Evolutionary conservation across 2,888 invertebrate species (phyloP).

Genomic region (Eupithecia subumbrata): DNA sequence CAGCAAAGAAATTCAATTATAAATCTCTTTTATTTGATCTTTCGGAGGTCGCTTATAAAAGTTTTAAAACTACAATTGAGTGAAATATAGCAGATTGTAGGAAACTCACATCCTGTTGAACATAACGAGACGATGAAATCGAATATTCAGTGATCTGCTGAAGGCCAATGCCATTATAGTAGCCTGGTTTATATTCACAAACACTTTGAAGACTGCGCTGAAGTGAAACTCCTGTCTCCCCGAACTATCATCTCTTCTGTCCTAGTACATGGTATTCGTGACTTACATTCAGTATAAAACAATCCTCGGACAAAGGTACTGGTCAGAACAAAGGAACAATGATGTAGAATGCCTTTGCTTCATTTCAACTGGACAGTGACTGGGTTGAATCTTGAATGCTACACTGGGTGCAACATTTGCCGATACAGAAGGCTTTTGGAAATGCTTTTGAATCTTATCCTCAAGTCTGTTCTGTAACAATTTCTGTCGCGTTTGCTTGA

Average conservation of each 20-base stretch:
- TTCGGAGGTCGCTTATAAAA: too few relatives aligned
- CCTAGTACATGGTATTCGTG: slow-evolving; percentile 77
- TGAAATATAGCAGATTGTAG: background rate
- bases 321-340: slow-evolving; percentile 82
- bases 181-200: background rate
- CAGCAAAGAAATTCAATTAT: background rate
- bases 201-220: background rate
- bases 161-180: background rate
- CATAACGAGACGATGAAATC: background rate
- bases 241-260: slow-evolving; percentile 15
- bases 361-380: slow-evolving; percentile 74
- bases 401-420: background rate
- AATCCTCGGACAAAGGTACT: slow-evolving; percentile 81
- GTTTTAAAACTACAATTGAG: background rate
- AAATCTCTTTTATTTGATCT: background rate
- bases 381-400: slow-evolving; percentile 45
- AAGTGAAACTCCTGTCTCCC: slow-evolving; percentile 15
- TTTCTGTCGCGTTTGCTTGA: background rate
- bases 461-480: background rate
- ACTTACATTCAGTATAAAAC: slow-evolving; percentile 83
- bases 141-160: background rate
- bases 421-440: background rate
- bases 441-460: background rate
- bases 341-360: slow-evolving; percentile 74
- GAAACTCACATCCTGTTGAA: background rate